Percentiles rank a stretch among this genome's conserved stretches.
Evolutionary conservation across 1,140 invertebrate species (phyloP).

Genomic region (Anadara kagoshimensis): DNA sequence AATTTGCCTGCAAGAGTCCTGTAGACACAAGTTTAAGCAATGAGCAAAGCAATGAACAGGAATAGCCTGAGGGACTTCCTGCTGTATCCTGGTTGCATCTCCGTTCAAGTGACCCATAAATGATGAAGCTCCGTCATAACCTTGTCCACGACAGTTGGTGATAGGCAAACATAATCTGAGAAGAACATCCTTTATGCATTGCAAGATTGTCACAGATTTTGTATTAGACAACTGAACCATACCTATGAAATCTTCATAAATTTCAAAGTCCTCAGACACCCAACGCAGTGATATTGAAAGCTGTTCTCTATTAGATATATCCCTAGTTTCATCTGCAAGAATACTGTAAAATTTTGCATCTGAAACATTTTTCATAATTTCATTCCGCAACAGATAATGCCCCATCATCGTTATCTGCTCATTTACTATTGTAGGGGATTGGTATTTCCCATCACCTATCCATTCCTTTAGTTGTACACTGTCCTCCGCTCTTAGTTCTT

Average conservation of each 20-base stretch:
- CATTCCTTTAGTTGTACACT: neutral
- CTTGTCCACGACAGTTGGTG: slow-evolving; percentile 5
- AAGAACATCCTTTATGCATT: slow-evolving; percentile 9
- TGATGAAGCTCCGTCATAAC: slow-evolving; percentile 13
- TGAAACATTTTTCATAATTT: too few species aligned
- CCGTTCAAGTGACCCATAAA: slow-evolving; percentile 8
- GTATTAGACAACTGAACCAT: neutral
- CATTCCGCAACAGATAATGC: too few species aligned
- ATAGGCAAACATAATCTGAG: slow-evolving; percentile 5
- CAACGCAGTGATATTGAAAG: too few species aligned
- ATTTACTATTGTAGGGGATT: neutral
- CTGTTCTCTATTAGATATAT: too few species aligned
- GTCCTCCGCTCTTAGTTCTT: neutral
- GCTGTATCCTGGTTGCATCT: slow-evolving; percentile 6
- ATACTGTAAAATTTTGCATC: too few species aligned
- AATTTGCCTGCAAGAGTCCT: slow-evolving; percentile 10
- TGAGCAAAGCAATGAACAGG: slow-evolving; percentile 16
- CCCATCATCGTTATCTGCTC: slow-evolving; percentile 2
- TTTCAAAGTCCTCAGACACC: too few species aligned
- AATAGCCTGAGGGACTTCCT: slow-evolving; percentile 2
- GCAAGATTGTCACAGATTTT: neutral
- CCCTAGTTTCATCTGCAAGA: too few species aligned
- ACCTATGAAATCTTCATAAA: neutral
- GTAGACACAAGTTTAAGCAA: slow-evolving; percentile 5
- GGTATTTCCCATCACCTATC: neutral